Base-by-base conservation (phyloP, 2,113 vertebrate species). In the Pelusios castaneus region DNA sequence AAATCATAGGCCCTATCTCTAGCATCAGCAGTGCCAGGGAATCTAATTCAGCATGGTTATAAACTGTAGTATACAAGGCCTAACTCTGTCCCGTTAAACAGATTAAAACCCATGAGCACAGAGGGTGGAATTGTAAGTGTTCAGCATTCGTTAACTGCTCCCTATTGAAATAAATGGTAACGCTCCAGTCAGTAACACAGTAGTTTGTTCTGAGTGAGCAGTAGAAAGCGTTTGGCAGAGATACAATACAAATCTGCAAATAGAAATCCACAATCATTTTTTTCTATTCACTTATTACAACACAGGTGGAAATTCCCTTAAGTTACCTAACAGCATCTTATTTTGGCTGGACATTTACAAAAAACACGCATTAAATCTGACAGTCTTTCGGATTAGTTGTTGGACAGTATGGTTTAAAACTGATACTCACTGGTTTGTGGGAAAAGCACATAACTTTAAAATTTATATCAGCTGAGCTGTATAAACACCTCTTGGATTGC, bases 111-210 rank as follows among this genome's bases (percentile, higher is more conserved):
- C 78, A 80, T 0, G 3, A 84, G 56, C 22, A 51, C 45, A 55
- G 67, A 73, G 49, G 0, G 80, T 86, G 34, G 1, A 29, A 85
- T 60, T 88, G 67, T 82, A 55, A 93, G 83, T 54, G 60, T 16
- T 31, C 29, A 41, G 12, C 94, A 84, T 84, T 93, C 47, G 77
- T 31, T 88, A 80, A 80, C 88, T 75, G 41, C 41, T 76, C 24
- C 73, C 25, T 45, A 45, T 45, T 76, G 24, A 76, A 81, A 54
- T 47, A 12, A 51, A 27, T 89, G 83, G 75, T 88, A 93, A 51
- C 84, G 92, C 51, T 82, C 58, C 67, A 70, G 21, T 47, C 94
- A 87, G 54, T 95, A 80, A 93, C 95, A 88, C 85, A 94, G 83
- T 95, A 70, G 52, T 67, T 84, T 90, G 67, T 85, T 95, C 91